Evolutionary conservation across 2,888 invertebrate species (phyloP), one percentile per base, ranked within the genome.

Genomic region (Philereme transversata): DNA sequence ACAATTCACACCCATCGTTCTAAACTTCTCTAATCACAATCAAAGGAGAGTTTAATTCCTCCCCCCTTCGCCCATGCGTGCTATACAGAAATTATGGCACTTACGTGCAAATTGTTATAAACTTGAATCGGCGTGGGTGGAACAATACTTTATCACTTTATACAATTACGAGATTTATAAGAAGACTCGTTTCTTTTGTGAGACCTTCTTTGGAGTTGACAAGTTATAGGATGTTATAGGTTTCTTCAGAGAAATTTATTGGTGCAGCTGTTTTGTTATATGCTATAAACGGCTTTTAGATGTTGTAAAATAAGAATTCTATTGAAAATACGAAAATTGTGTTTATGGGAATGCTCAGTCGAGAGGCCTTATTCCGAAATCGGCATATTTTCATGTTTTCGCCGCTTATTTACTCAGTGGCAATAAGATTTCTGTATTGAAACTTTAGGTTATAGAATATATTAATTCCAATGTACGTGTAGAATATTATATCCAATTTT

Each of bases 81-180:
- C 67, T 68, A 69, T 72, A 75, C 69, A 75, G 73, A 72, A 74
- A 79, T 78, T 81, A 77, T 81, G 75, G 75, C 78, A 75, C 78
- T 82, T 76, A 81, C 77, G 78, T 79, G 83, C 81, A 81, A 86
- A 85, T 84, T 73, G 77, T 81, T 82, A 81, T 77, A 74, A 70
- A 71, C 65, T 70, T 65, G 59, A 64, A 62, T 66, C 57, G 55
- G 54, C 62, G 62, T 54, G 60, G 56, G 58, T 60, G 61, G 60
- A 71, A 77, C 73, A 78, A 73, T 77, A 76, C 74, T 78, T 81
- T 80, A 79, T 78, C 72, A 75, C 76, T 74, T 77, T 72, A 72
- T 78, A 77, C 81, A 77, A 81, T 83, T 81, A 82, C 79, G 57
- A 65, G 69, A 69, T 65, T 59, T 58, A 63, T 59, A 56, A 49